Evolutionary conservation across 1,140 invertebrate species (phyloP).

Genomic region (Pogonus chalceus): DNA sequence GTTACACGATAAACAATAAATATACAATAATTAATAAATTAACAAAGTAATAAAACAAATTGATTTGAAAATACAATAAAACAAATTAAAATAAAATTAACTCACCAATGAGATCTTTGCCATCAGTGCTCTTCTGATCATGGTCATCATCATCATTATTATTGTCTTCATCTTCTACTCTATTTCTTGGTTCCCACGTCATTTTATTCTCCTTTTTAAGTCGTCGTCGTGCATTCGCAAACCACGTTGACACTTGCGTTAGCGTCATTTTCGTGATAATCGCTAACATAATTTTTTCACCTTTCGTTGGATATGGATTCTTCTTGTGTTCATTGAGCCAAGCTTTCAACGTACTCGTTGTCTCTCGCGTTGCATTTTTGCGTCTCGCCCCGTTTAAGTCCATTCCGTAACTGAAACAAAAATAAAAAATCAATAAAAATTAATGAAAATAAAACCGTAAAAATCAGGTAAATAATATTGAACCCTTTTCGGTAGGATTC

Average conservation of each 20-base stretch:
- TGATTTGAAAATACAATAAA: no score
- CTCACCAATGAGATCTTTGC: conserved; percentile 69
- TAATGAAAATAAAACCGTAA: conserved; percentile 11
- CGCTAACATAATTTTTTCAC: conserved; percentile 97
- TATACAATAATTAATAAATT: no score
- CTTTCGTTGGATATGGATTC: conserved; percentile 98
- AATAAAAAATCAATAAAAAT: conserved; percentile 19
- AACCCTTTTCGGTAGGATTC: no score
- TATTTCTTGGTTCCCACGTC: conserved; percentile 92
- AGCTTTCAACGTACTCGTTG: conserved; percentile 91
- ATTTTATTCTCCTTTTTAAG: conserved; percentile 99
- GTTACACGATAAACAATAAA: no score
- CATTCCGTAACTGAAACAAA: conserved; percentile 72
- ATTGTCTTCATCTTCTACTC: conserved; percentile 80
- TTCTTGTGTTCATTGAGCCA: conserved; percentile 99
- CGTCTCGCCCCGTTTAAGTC: conserved; percentile 80
- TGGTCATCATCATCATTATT: conserved; percentile 68
- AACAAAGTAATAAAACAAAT: no score
- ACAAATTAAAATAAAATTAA: conserved; percentile 11
- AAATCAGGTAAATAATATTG: no score
- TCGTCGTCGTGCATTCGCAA: conserved; percentile 90
- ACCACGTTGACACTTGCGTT: conserved; percentile 98
- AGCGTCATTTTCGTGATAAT: conserved; percentile 99
- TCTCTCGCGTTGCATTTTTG: conserved; percentile 96
- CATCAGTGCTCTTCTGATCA: conserved; percentile 70